Evolutionary conservation across 2,888 invertebrate species (phyloP), one percentile per base, ranked within the genome.

Genomic region (Rhogogaster chlorosoma): DNA sequence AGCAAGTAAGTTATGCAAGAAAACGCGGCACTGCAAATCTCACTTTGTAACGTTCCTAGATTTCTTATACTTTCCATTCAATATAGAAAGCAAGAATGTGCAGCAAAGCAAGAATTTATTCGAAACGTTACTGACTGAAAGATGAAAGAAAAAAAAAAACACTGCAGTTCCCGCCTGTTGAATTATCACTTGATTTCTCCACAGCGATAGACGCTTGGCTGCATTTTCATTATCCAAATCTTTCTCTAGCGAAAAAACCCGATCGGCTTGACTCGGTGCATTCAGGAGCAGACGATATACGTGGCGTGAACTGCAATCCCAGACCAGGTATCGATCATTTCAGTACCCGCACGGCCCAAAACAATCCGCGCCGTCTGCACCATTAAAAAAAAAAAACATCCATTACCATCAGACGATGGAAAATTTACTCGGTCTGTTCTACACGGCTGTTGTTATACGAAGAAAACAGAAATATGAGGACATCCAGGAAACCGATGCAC

Each of bases 381-480:
- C 26, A 77, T 77, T 77, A 49, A 77, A 77, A 77, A 77, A 49
- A 77, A 77, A 77, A 77, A 45, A 45, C 75, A 77, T 77, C 49
- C 49, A 77, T 77, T 77, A 77, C 75, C 75, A 49, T 77, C 75
- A 49, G 75, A 77, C 45, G 45, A 38, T 73, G 71, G 75, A 77
- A 77, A 22, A 77, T 77, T 22, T 29, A 77, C 75, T 53, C 32
- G 45, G 26, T 49, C 45, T 45, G 45, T 29, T 77, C 75, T 22
- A 6, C 38, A 22, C 49, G 26, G 18, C 45, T 77, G 45, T 49
- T 29, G 75, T 49, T 38, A 1, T 18, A 71, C 38, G 38, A 42
- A 71, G 18, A 71, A 38, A 12, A 15, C 49, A 53, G 2, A 3
- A 49, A 45, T 3, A 38, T 29, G 29, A 77, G 29, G 15, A 77